Evolutionary conservation across 2,888 invertebrate genomes (phyloP), one percentile per base, ranked within the genome.

Genomic region (Scelioninae gen. 2): DNA sequence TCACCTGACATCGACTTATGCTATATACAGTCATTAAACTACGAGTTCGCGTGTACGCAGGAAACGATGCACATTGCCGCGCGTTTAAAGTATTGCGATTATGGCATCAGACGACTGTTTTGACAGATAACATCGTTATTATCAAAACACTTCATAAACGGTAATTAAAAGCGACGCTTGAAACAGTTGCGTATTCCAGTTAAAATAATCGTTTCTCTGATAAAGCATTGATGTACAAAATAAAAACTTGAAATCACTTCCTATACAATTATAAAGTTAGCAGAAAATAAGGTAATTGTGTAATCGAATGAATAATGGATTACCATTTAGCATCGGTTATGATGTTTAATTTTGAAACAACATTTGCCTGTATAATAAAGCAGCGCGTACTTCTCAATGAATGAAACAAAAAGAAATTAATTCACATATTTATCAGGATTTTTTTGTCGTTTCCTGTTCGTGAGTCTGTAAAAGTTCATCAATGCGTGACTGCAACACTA

Each of bases 21-120:
- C 77, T 76, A 76, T 74, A 78, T 77, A 76, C 78, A 79, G 81
- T 80, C 79, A 81, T 80, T 80, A 79, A 80, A 77, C 78, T 77
- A 71, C 68, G 50, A 46, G 45, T 50, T 63, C 52, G 50, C 11
- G 31, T 45, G 55, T 39, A 39, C 35, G 74, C 77, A 77, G 79
- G 79, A 79, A 82, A 78, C 74, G 73, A 69, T 75, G 75, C 61
- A 57, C 63, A 41, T 28, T 57, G 65, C 65, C 39, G 64, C 45
- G 28, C 46, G 37, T 5, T 48, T 61, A 61, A 41, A 39, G 45
- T 25, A 50, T 43, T 45, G 43, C 25, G 25, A 25, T 25, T 25
- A 6, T 25, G 6, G 57, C 41, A 70, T 39, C 52, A 63, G 45
- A 57, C 57, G 45, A 50, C 13, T 68, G 58, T 67, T 67, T 57